phyloP scores from a whole-genome alignment of 2,888 invertebrate species.

The Agrotis exclamationis region DNA sequence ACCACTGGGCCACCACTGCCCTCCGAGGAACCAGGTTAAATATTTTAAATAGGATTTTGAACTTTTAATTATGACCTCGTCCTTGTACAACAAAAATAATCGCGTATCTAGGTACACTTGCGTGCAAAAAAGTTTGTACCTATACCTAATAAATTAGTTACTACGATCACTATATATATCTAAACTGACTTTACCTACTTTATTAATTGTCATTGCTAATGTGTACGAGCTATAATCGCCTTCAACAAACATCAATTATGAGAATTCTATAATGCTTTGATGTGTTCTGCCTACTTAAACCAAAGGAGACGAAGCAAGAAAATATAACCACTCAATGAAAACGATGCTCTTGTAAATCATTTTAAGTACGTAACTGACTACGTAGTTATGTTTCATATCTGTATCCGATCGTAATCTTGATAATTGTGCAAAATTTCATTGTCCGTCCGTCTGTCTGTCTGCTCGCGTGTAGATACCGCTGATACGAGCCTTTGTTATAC shows the following conservation, averaged over 20 bases:
- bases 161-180: constrained; percentile 21
- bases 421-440: constrained; percentile 87
- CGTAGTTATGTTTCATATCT: constrained; percentile 76
- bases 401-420: constrained; percentile 81
- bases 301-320: constrained; percentile 61
- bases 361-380: constrained; percentile 62
- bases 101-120: constrained; percentile 7
- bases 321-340: constrained; percentile 66
- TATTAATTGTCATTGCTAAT: constrained; percentile 25
- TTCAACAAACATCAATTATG: constrained; percentile 13
- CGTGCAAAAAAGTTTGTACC: constrained; percentile 29
- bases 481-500: constrained; percentile 65
- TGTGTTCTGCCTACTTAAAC: constrained; percentile 59
- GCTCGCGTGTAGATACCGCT: constrained; percentile 67
- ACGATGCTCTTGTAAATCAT: constrained; percentile 55
- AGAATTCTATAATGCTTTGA: constrained; percentile 31
- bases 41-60: not conserved
- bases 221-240: not conserved
- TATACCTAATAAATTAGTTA: not conserved
- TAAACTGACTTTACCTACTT: not conserved
- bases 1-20: too few species aligned
- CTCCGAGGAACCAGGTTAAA: too few species aligned
- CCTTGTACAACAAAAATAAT: not conserved
- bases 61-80: not conserved
- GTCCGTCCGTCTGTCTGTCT: constrained; percentile 81